Base-by-base conservation (phyloP, 2,113 vertebrate species). In the Pseudopodoces humilis region DNA sequence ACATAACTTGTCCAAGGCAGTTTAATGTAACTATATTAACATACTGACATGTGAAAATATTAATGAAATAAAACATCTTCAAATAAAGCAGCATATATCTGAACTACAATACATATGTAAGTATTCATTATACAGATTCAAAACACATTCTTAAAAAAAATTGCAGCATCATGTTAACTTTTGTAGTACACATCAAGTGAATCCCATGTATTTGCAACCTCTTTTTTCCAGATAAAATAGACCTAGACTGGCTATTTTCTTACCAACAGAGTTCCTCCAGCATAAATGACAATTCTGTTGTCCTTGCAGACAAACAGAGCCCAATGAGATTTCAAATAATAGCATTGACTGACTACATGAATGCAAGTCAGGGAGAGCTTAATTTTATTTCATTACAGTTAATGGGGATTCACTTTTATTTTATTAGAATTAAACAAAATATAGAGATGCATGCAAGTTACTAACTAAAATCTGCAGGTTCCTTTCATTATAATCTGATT, bases 401-500 rank as follows among this genome's bases (percentile, higher is more conserved):
- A 94, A 89, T 44, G 65, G 37, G 56, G 64, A 94, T 92, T 93
- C 92, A 78, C 62, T 88, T 76, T 92, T 84, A 83, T 63, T 86
- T 89, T 87, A 84, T 74, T 90, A 88, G 60, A 92, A 92, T 93
- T 78, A 87, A 96, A 87, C 44, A 89, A 90, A 88, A 91, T 84
- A 83, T 6, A 92, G 69, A 91, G 69, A 91, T 72, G 64, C 33
- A 84, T 80, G 46, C 33, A 91, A 94, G 60, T 95, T 78, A 75
- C 76, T 74, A 83, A 91, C 86, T 79, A 85, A 95, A 86, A 92
- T 71, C 72, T 89, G 62, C 77, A 95, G 49, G 62, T 94, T 89
- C 63, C 58, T 96, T 92, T 92, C 83, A 75, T 44, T 86, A 79
- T 78, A 95, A 95, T 71, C 77, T n/a, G 11, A 94, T 95, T 95